phyloP scores from a whole-genome alignment of 2,797 vertebrate species.

The Anisognathus igniventris region DNA sequence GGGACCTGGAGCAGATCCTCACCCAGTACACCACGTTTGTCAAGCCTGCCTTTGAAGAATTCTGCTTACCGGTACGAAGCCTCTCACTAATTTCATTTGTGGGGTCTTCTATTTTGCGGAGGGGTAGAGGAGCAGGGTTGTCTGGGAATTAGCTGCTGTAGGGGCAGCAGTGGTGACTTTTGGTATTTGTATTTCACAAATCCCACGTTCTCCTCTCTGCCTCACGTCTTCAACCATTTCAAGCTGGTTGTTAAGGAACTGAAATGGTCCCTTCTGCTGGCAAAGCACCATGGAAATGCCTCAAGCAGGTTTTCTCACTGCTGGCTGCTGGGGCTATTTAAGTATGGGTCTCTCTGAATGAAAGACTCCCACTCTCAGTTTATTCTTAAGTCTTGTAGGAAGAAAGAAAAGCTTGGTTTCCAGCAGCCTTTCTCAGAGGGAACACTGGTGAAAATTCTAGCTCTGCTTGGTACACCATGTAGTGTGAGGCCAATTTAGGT shows the following conservation, averaged over 20 bases:
- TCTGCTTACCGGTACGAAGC: constrained; percentile 87
- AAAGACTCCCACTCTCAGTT: neutral
- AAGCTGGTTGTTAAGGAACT: neutral
- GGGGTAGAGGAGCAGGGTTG: fast-evolving
- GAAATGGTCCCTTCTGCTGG: neutral
- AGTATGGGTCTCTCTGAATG: neutral
- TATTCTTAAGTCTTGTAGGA: neutral
- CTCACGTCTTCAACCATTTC: neutral
- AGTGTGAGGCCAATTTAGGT: neutral
- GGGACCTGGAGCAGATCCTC: constrained; percentile 96
- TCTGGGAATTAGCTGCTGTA: neutral
- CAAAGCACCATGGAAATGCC: neutral
- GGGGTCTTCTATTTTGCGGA: fast-evolving
- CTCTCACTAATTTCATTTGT: neutral
- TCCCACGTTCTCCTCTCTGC: neutral
- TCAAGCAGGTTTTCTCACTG: neutral
- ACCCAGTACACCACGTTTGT: constrained; percentile 96
- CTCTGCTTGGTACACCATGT: fast-evolving
- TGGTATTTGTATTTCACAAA: neutral
- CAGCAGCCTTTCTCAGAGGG: neutral
- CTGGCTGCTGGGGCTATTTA: neutral
- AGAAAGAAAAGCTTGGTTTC: neutral
- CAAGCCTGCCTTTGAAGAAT: constrained; percentile 97
- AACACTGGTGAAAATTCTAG: neutral
- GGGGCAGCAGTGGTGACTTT: neutral